Evolutionary conservation across 2,888 invertebrate species (phyloP), one percentile per base, ranked within the genome.

Genomic region (Micoletzkya japonica): DNA sequence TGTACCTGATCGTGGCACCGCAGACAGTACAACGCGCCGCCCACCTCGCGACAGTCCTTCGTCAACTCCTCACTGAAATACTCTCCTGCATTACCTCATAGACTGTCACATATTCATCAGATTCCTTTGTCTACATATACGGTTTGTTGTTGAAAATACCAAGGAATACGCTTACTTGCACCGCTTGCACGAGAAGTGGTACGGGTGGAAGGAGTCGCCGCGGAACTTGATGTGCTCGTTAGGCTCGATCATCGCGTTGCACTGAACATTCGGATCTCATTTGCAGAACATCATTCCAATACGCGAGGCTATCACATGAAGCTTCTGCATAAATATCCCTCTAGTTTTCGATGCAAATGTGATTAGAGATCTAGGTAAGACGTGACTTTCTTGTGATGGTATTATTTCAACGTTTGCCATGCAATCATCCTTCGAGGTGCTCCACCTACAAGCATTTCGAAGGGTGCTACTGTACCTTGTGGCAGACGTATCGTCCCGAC

Each of bases 151-250:
- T 52, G 6, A 6, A 52, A 52, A 17, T n/a, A n/a, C 14, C 6
- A 6, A 52, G 26, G 26, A 52, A 52, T n/a, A 4, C 4, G 73
- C 77, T 67, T 50, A 83, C 88, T 86, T 86, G 85, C 89, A 89
- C 32, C 86, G 82, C 54, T 94, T 92, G 87, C 98, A 98, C 86
- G 94, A 95, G 89, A 97, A 98, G 87, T 98, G 98, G 88, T 99
- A 99, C 0, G 97, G 94, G 88, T 99, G 98, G 89, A 94, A 99
- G 52, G 95, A 93, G 88, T 98, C 98, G 58, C 95, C 95, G 72
- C 87, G 87, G 84, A 84, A 88, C 80, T 88, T 88, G 75, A 89
- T 87, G 74, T 86, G 84, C 28, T 88, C 87, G 58, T 87, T 87
- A 54, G 88, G 88, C 67, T 89, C 89, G 73, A 89, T 88, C 70